phyloP scores from a whole-genome alignment of 1,140 invertebrate species.

The Venturia canescens region DNA sequence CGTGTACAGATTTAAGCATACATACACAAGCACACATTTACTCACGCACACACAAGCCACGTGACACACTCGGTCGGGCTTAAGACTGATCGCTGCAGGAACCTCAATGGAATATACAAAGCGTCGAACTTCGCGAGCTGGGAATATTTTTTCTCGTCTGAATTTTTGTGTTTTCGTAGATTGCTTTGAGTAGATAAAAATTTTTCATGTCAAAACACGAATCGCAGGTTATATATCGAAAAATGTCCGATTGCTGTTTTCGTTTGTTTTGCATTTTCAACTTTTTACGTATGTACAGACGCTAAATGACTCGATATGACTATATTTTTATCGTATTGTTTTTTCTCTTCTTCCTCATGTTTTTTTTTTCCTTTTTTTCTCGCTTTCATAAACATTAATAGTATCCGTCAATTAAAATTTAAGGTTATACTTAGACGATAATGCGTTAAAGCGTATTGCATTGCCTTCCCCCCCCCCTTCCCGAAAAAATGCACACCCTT shows the following conservation, averaged over 20 bases:
- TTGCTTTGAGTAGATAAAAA: neutral
- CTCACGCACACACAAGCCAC: constrained; percentile 24
- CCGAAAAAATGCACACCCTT: constrained; percentile 62
- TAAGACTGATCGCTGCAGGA: constrained; percentile 59
- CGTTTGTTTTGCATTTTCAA: constrained; percentile 39
- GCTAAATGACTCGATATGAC: constrained; percentile 76
- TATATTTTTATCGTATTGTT: constrained; percentile 66
- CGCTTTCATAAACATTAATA: constrained; percentile 23
- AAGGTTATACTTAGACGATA: constrained; percentile 69
- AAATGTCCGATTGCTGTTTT: constrained; percentile 24
- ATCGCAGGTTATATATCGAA: constrained; percentile 22
- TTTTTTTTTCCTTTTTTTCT: constrained; percentile 55
- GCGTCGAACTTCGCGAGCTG: constrained; percentile 31
- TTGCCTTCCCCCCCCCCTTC: constrained; percentile 75
- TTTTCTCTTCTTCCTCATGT: constrained; percentile 58
- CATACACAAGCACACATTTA: neutral
- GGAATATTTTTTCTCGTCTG: too few relatives aligned
- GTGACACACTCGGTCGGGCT: constrained; percentile 30
- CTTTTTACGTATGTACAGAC: constrained; percentile 69
- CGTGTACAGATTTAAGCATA: too few relatives aligned
- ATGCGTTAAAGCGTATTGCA: constrained; percentile 76
- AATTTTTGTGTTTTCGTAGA: constrained; percentile 7
- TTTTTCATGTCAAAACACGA: constrained; percentile 5
- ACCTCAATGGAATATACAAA: constrained; percentile 65
- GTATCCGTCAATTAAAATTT: constrained; percentile 61